These are phyloP conservation scores for Horisme vitalbata DNA, from an alignment of 2,888 invertebrate genomes.

Conservation along the genomic window DNA sequence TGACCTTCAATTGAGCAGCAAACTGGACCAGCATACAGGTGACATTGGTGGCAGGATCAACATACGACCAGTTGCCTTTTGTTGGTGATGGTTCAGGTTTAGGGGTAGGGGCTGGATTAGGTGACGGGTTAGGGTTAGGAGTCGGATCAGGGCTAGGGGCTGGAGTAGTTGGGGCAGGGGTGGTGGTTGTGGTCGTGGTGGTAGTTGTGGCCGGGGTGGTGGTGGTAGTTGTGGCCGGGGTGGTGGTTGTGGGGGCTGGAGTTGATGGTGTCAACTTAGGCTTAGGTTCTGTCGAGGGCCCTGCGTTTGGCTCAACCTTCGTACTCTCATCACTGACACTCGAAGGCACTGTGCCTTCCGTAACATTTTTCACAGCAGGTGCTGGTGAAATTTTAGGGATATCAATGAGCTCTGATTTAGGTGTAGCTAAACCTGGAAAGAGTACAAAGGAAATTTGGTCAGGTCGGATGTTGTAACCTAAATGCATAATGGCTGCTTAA, in stretches of 20 bases:
- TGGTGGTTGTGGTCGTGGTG: constrained; percentile 68
- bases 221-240: constrained; percentile 55
- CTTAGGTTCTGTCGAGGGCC: constrained; percentile 38
- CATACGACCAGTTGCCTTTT: constrained; percentile 56
- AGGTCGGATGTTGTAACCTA: too few species aligned
- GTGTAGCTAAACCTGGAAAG: neutral
- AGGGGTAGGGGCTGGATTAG: constrained; percentile 44
- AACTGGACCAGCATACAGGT: constrained; percentile 87
- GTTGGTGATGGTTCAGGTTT: constrained; percentile 53
- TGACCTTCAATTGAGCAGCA: constrained; percentile 85
- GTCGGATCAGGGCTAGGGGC: constrained; percentile 44
- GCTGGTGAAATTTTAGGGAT: neutral
- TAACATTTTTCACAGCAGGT: neutral
- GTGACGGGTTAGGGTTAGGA: constrained; percentile 51
- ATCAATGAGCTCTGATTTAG: neutral
- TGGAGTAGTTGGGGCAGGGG: constrained; percentile 55
- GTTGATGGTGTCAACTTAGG: constrained; percentile 35
- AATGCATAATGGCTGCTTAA: too few species aligned
- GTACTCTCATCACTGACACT: neutral
- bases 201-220: constrained; percentile 63
- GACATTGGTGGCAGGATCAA: constrained; percentile 58
- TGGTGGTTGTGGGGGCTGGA: constrained; percentile 35
- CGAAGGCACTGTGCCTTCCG: neutral
- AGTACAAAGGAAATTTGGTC: too few species aligned
- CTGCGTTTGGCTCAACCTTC: neutral